Percentiles rank a stretch among this genome's conserved stretches.
These are phyloP conservation scores for Norana najaformis DNA, from an alignment of 2,888 invertebrate species.

Conservation along the genomic window DNA sequence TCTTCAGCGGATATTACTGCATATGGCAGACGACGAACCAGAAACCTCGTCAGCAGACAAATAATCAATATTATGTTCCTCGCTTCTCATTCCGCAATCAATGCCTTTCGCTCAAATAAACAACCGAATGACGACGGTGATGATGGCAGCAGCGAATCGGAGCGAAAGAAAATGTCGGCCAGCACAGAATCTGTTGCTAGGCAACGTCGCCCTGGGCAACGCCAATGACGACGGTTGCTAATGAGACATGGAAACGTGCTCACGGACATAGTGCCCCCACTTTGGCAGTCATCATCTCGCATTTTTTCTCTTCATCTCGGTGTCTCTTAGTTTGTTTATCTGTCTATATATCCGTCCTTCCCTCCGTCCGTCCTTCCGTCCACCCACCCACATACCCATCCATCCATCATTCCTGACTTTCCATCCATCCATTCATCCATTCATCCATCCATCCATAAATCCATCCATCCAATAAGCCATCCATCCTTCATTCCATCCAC, in stretches of 20 bases:
- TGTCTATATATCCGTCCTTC: neutral
- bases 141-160: neutral
- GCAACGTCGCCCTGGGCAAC: constrained; percentile 6
- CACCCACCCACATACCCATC: too few species aligned
- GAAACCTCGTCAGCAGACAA: neutral
- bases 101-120: neutral
- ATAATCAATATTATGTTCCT: neutral
- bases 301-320: too few species aligned
- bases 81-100: neutral
- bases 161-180: neutral
- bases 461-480: too few species aligned
- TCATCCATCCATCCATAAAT: too few species aligned
- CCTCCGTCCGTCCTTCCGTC: neutral
- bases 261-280: too few species aligned
- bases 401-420: too few species aligned
- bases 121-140: neutral
- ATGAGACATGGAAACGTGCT: neutral
- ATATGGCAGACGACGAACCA: too few species aligned
- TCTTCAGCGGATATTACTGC: too few species aligned
- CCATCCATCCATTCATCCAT: too few species aligned
- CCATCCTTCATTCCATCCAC: too few species aligned
- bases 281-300: too few species aligned
- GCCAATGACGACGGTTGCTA: neutral
- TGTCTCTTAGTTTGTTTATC: neutral
- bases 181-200: neutral